Percentiles rank a stretch among this genome's conserved stretches.
Conservation (phyloP, 2,888 invertebrate species). For the Oscheius myriophilus region DNA sequence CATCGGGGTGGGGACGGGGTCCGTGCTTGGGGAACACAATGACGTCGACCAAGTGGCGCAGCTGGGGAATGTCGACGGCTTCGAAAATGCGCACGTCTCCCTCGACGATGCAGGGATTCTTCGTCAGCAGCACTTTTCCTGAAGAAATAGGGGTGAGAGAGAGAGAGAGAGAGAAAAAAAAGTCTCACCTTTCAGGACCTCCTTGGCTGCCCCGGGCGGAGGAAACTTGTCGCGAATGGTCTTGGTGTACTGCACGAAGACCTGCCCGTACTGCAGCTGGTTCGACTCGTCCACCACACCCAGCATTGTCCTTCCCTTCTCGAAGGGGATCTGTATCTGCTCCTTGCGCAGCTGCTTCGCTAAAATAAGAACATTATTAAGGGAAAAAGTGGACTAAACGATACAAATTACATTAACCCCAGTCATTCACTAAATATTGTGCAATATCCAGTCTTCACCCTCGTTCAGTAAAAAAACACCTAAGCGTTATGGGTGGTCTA, state of each 20-base stretch:
- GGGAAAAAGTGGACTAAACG: background rate
- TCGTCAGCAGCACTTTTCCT: slow-evolving; percentile 71
- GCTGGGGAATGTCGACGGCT: slow-evolving; percentile 59
- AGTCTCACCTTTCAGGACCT: slow-evolving; percentile 34
- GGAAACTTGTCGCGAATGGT: slow-evolving; percentile 41
- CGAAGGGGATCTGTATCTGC: slow-evolving; percentile 49
- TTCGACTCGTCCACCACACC: slow-evolving; percentile 68
- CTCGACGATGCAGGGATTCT: slow-evolving; percentile 72
- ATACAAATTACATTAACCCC: background rate
- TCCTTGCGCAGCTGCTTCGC: slow-evolving; percentile 42
- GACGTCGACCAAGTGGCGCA: slow-evolving; percentile 69
- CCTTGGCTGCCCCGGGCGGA: slow-evolving; percentile 35
- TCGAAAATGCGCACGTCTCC: slow-evolving; percentile 71
- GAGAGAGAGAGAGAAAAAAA: background rate
- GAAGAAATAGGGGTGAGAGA: slow-evolving; percentile 18
- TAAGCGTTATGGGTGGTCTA: too few species aligned
- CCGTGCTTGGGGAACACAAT: slow-evolving; percentile 72
- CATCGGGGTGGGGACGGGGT: slow-evolving; percentile 71
- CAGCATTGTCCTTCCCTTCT: slow-evolving; percentile 60
- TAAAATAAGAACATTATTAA: slow-evolving; percentile 14
- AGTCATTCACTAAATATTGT: background rate
- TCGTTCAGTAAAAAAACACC: background rate
- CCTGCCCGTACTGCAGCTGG: slow-evolving; percentile 41
- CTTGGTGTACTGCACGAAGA: slow-evolving; percentile 40
- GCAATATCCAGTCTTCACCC: background rate